Percentiles rank a stretch among this genome's conserved stretches.
Evolutionary conservation across 92 coral and sea anemone species (phyloP).

Genomic region (Porites rus): DNA sequence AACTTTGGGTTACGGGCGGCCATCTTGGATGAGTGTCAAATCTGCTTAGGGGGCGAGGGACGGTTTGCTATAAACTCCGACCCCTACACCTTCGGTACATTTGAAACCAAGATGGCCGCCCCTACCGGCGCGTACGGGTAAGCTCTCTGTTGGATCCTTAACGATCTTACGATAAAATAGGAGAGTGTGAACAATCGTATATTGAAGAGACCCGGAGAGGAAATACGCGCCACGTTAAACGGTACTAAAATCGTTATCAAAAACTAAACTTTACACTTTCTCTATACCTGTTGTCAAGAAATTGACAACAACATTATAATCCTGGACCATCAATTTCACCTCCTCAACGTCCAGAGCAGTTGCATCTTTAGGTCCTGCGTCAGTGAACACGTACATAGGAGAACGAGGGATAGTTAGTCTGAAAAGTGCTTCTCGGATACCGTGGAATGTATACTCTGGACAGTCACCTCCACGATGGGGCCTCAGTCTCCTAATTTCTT

Average conservation of each 20-base stretch:
- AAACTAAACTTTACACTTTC: no score
- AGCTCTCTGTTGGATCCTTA: no score
- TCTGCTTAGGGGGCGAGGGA: no score
- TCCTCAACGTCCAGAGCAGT: constrained; percentile 55
- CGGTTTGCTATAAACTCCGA: no score
- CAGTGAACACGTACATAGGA: constrained; percentile 92
- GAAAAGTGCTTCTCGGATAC: constrained; percentile 66
- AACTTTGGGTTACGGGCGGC: background rate
- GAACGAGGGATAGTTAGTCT: constrained; percentile 66
- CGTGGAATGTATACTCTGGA: constrained; percentile 74
- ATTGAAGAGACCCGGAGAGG: no score
- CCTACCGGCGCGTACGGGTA: no score
- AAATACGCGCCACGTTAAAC: background rate
- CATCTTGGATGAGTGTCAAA: background rate
- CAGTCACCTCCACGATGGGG: constrained; percentile 82
- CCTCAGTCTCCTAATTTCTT: constrained; percentile 50
- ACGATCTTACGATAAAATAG: no score
- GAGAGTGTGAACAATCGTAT: no score
- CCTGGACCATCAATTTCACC: constrained; percentile 30
- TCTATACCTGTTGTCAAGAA: constrained; percentile 73
- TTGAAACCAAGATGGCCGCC: no score
- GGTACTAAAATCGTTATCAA: no score
- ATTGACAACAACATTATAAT: constrained; percentile 55
- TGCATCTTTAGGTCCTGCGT: constrained; percentile 84
- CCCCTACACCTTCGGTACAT: no score